Evolutionary conservation across 2,797 vertebrate species (phyloP), one percentile per base, ranked within the genome.

Genomic region (Mus spretus): DNA sequence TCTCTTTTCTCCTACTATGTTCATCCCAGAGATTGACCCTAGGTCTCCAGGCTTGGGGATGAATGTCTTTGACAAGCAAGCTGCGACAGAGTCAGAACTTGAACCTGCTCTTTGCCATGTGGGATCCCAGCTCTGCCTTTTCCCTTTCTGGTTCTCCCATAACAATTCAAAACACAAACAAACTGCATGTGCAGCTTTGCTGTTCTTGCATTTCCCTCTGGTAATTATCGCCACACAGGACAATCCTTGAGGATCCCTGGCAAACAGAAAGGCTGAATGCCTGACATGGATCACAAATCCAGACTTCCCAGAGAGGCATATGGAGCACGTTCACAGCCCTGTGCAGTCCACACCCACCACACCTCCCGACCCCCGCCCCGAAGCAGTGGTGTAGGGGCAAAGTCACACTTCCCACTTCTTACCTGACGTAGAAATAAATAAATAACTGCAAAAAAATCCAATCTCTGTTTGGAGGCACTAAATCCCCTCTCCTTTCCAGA

Each of bases 401-500:
- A 96, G 91, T 82, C 92, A 31, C 59, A 80, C 20, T 97, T 89
- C 89, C 78, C 34, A 44, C 91, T 81, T 90, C 90, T 61, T 3
- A 8, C 86, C 88, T 87, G 95, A 92, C 74, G 34, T 31, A 84
- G 97, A 98, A 98, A 98, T 98, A 95, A 98, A 98, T 98, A 98
- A 98, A 97, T 96, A 97, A 97, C 91, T 89, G 79, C 63, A 86
- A 47, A 88, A 87, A 97, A 98, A 98, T 95, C 78, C 98, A 98
- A 98, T 98, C 98, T 98, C 98, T 97, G 97, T 98, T 98, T 98
- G 98, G 98, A 98, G 97, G 98, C 97, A 98, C 98, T 98, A 98
- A 98, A 98, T 98, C 98, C 98, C 98, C 97, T 97, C 97, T 98
- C 97, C 98, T 98, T 98, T 99, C 98, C 99, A 99, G 98, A 99